phyloP scores from a whole-genome alignment of 2,797 vertebrate genomes.

The Enteromius paludinosus region DNA sequence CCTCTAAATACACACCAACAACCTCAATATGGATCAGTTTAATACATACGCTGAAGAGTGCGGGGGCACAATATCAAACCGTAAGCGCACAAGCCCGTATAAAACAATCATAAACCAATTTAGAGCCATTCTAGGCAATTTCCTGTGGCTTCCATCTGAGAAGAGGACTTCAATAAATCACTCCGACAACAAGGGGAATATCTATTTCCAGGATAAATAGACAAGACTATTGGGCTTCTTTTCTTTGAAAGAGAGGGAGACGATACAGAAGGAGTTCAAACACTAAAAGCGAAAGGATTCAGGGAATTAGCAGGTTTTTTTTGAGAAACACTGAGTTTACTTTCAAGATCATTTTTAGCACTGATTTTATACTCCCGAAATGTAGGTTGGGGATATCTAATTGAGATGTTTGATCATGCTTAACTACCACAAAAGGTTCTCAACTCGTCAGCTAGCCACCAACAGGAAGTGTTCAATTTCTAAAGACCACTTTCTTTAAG shows the following conservation, averaged over 20 bases:
- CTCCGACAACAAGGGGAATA: slow-evolving; percentile 82
- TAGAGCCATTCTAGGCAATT: slow-evolving; percentile 85
- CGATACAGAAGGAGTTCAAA: slow-evolving; percentile 50
- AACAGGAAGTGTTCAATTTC: background rate
- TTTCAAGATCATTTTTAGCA: background rate
- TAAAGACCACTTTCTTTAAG: background rate
- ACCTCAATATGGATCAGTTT: slow-evolving; percentile 79
- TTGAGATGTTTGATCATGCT: background rate
- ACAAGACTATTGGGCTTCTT: slow-evolving; percentile 76
- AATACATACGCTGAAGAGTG: slow-evolving; percentile 81
- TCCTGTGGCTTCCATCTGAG: slow-evolving; percentile 83
- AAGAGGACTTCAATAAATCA: slow-evolving; percentile 87
- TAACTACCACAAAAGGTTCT: background rate
- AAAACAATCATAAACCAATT: slow-evolving; percentile 87
- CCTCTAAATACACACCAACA: slow-evolving; percentile 75
- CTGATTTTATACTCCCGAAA: slow-evolving; percentile 31
- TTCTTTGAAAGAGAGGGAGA: slow-evolving; percentile 61
- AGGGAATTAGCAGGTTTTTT: slow-evolving; percentile 26
- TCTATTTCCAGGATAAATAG: slow-evolving; percentile 80
- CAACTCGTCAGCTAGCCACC: background rate
- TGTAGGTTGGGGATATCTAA: slow-evolving; percentile 17
- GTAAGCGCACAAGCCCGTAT: slow-evolving; percentile 76
- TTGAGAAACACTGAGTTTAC: background rate
- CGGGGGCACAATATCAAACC: slow-evolving; percentile 80
- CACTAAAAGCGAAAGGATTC: slow-evolving; percentile 38